Base-by-base conservation (phyloP, 2,797 vertebrate species). In the Buphagus erythrorhynchus region DNA sequence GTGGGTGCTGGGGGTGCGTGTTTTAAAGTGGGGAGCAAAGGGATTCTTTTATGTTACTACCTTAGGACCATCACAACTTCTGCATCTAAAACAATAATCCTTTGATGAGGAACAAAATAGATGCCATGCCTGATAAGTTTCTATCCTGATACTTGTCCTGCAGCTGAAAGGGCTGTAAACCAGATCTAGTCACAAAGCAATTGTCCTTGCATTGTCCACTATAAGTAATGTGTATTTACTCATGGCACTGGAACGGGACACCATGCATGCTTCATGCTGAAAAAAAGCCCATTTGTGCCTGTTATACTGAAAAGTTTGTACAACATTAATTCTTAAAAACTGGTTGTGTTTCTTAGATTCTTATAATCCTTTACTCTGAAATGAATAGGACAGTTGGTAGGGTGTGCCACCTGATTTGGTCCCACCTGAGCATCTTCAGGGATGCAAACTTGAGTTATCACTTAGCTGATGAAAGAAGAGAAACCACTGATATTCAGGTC, bases 261-360 rank as follows among this genome's bases (percentile, higher is more conserved):
- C 95, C 95, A 92, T 51, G 94, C 92, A 72, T 74, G 79, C 95
- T 82, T 97, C 95, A 80, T 82, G 31, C 81, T 93, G 88, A 97
- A 97, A 95, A 97, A 97, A 97, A 97, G 92, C 86, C 90, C 92
- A 43, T 93, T 96, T 95, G 86, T 97, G 86, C 58, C 85, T 74
- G 66, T 95, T 72, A 91, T 43, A 92, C 63, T 93, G 63, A 58
- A 96, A 93, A 97, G 93, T 95, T 92, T 95, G 91, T 96, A 89
- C 62, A 66, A 72, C 69, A 95, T 86, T 68, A 92, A 86, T 90
- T 95, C 95, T 78, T 67, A 33, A 78, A 92, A 88, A 51, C 10
- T n/a, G 73, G 24, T 24, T 73, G 17, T 36, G 16, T 73, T 94
- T 75, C 45, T 84, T 55, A 38, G 42, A 43, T 59, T 94, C 43